Conservation (phyloP, 2,888 invertebrate genomes). For the Stenichneumon culpator region DNA sequence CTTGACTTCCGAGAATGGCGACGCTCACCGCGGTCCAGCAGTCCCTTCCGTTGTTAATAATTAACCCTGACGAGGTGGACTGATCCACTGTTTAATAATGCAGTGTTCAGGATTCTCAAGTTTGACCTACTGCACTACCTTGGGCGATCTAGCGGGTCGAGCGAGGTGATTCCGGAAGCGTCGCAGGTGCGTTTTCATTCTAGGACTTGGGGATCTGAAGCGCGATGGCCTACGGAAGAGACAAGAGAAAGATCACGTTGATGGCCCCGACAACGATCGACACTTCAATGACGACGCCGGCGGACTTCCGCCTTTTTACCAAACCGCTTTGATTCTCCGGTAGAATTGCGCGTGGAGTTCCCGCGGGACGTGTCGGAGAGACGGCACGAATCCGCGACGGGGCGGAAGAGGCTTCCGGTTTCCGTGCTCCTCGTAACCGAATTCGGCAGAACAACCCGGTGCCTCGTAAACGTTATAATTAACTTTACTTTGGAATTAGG, state of each 20-base stretch:
- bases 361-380: too few species aligned
- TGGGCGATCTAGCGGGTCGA: neutral
- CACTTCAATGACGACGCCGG: too few species aligned
- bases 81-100: conserved; percentile 7
- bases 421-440: conserved; percentile 11
- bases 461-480: conserved; percentile 74
- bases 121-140: conserved; percentile 1
- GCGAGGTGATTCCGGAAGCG: neutral
- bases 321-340: too few species aligned
- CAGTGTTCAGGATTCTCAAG: conserved; percentile 24
- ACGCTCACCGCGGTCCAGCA: neutral
- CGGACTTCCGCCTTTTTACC: too few species aligned
- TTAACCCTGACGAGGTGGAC: conserved; percentile 47
- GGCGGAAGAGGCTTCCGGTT: conserved; percentile 1
- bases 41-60: conserved; percentile 39
- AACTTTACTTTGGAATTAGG: conserved; percentile 71
- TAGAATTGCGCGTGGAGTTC: too few species aligned
- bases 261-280: too few species aligned
- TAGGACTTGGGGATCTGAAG: neutral
- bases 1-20: conserved; percentile 28
- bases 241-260: too few species aligned
- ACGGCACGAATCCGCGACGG: neutral
- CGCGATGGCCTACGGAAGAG: neutral
- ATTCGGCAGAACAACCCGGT: conserved; percentile 37
- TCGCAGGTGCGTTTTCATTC: neutral